Percentiles rank a stretch among this genome's conserved stretches.
Evolutionary conservation across 2,797 vertebrate species (phyloP).

Genomic region (Carcharodon carcharias): DNA sequence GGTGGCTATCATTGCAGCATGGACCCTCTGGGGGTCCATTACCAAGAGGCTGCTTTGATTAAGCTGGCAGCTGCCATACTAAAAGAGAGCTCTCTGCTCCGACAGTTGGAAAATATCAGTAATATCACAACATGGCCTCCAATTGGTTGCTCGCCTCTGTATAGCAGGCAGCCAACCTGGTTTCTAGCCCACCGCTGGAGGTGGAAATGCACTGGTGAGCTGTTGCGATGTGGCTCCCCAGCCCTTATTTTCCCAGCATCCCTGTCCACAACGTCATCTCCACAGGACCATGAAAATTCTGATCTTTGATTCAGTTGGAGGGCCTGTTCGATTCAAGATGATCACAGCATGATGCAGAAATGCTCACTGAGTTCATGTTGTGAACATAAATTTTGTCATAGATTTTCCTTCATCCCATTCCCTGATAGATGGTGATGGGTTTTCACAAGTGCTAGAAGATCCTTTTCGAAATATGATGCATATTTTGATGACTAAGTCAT

Average conservation of each 20-base stretch:
- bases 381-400: background rate
- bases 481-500: background rate
- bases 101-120: background rate
- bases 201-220: background rate
- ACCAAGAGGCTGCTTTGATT: too few relatives aligned
- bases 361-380: background rate
- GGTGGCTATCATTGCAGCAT: too few relatives aligned
- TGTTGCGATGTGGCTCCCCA: background rate
- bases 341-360: background rate
- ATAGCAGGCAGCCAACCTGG: background rate
- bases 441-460: background rate
- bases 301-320: background rate
- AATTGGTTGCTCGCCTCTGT: background rate
- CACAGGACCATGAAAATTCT: background rate
- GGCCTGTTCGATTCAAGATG: background rate
- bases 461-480: background rate
- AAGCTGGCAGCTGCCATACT: too few relatives aligned
- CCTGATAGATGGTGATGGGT: background rate
- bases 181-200: too few relatives aligned
- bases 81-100: background rate
- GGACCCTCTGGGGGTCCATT: too few relatives aligned
- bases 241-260: background rate
- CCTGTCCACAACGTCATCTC: background rate
- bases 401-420: background rate
- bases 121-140: background rate